These are phyloP conservation scores for Poicephalus gulielmi DNA, from an alignment of 2,113 vertebrate species.

Conservation along the genomic window DNA sequence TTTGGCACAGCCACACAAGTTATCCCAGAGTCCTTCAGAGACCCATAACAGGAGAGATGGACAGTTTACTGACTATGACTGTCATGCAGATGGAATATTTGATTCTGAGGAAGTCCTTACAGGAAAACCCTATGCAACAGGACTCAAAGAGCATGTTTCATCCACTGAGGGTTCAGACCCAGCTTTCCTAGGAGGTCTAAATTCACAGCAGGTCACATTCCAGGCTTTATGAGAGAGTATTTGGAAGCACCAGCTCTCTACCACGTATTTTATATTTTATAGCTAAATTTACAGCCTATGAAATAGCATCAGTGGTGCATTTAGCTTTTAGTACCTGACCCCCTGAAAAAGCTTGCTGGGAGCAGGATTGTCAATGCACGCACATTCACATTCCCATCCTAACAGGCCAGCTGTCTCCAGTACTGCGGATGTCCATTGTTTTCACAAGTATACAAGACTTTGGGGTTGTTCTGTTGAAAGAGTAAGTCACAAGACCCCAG, in stretches of 20 bases:
- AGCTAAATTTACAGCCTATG: background rate
- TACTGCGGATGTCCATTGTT: background rate
- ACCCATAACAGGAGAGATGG: background rate
- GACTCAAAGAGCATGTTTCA: background rate
- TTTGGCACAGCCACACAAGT: background rate
- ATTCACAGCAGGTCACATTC: background rate
- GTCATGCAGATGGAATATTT: background rate
- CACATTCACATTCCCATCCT: background rate
- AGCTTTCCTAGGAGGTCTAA: background rate
- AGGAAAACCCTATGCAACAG: background rate
- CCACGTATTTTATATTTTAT: background rate
- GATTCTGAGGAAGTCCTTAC: background rate
- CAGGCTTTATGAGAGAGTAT: background rate
- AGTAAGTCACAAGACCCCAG: background rate
- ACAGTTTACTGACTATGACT: background rate
- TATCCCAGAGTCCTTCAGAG: background rate
- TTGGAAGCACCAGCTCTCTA: background rate
- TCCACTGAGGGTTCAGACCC: background rate
- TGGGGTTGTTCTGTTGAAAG: background rate
- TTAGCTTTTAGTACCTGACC: background rate
- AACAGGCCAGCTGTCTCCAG: background rate
- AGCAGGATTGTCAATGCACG: background rate
- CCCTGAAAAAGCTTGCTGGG: background rate
- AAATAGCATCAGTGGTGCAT: background rate
- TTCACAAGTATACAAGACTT: background rate